Base-by-base conservation (phyloP, 2,888 invertebrate genomes). In the Gymnosoma rotundatum region DNA sequence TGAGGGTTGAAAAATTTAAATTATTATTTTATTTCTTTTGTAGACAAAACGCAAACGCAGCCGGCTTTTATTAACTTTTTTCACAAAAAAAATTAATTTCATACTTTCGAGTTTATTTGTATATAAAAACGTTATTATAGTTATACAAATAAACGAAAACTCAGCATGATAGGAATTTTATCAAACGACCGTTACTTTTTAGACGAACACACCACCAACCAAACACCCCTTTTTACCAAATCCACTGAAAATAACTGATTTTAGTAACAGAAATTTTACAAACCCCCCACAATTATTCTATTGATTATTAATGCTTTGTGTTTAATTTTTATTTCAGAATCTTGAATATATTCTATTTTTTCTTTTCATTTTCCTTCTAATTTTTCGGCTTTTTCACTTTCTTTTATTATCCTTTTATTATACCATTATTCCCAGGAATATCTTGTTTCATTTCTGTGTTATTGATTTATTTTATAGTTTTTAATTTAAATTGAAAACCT, bases 11-110 rank as follows among this genome's bases (percentile, higher is more conserved):
- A 83, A 81, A 61, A 12, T 69, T 63, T 58, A 70, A 81, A 84
- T 78, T 81, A 84, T 69, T 72, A 79, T 75, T 80, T 76, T 79
- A 76, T 72, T 48, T 67, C 72, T 73, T 76, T 58, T 75, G 50
- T 45, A 66, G 67, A 64, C 32, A 80, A 78, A 85, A 83, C 85
- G 86, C 86, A 86, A 83, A 83, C 86, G 88, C 88, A 87, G 87
- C 87, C 87, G 87, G 85, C 86, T 83, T 73, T 84, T 86, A 80
- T 83, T 76, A 84, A 79, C 66, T 52, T 52, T 52, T 52, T 52
- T 52, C 48, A 14, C 14, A 12, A n/a, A 12, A 6, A 14, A 48
- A 48, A n/a, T n/a, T n/a, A 48, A 60, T 60, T 67, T 75, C 67
- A 66, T 45, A 50, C 52, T 54, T 50, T 4, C 20, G 16, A 14